Conservation (phyloP, 1,140 invertebrate species). For the Stenopsyche tienmushanensis region DNA sequence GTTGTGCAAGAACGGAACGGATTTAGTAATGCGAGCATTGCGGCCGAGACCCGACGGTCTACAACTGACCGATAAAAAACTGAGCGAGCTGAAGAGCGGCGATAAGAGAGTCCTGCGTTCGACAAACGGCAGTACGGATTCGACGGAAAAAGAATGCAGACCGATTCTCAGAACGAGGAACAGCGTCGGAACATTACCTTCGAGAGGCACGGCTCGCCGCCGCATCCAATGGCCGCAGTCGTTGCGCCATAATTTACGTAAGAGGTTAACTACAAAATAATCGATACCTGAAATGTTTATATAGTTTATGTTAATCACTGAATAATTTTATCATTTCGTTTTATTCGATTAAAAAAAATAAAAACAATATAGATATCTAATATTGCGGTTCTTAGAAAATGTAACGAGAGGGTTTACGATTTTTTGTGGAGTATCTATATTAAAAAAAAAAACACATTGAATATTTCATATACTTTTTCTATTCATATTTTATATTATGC, state of each 20-base stretch:
- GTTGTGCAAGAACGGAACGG: background rate
- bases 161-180: conserved; percentile 36
- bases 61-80: conserved; percentile 11
- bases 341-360: too few species aligned
- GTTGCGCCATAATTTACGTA: conserved; percentile 34
- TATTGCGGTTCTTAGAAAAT: background rate
- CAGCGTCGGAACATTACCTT: conserved; percentile 19
- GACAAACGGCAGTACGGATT: conserved; percentile 4
- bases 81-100: conserved; percentile 10
- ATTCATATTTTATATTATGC: too few species aligned
- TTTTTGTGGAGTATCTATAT: too few species aligned
- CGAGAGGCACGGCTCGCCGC: conserved; percentile 24
- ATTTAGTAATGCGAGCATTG: conserved; percentile 13
- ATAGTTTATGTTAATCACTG: conserved; percentile 1
- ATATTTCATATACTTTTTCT: too few species aligned
- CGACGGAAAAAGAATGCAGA: conserved; percentile 17
- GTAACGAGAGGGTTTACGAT: too few species aligned
- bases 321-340: too few species aligned
- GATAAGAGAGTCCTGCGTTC: conserved; percentile 35
- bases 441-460: too few species aligned
- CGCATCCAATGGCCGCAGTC: conserved; percentile 28
- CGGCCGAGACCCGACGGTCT: conserved; percentile 26
- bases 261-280: conserved; percentile 24
- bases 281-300: background rate
- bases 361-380: background rate